A percentile compares a stretch with the other conserved stretches of the same genome.
Evolutionary conservation across 37 sponge, comb jelly and placozoan genomes (phyloP).

Genomic region (Theonella swinhoei): DNA sequence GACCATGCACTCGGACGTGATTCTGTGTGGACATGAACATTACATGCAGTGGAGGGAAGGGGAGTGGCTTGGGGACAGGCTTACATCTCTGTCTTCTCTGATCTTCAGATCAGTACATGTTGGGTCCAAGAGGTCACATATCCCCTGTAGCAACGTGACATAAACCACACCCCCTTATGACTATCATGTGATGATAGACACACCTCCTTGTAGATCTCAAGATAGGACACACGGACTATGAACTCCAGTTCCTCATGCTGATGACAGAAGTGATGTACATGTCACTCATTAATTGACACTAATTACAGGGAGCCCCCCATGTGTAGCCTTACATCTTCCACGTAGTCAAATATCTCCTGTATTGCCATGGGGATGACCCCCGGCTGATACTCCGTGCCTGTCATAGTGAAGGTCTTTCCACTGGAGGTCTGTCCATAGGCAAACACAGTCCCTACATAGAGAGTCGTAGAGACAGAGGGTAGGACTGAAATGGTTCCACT

Average conservation of each 20-base stretch:
- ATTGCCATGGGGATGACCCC: conserved; percentile 94
- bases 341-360: conserved; percentile 81
- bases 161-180: background rate
- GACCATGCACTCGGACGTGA: conserved; percentile 41
- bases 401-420: conserved; percentile 99
- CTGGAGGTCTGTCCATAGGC: conserved; percentile 99
- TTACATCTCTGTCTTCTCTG: conserved; percentile 52
- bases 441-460: conserved; percentile 85
- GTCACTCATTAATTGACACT: background rate
- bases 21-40: conserved; percentile 22
- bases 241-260: conserved; percentile 70
- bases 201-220: conserved; percentile 96
- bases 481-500: no score
- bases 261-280: background rate
- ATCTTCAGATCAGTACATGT: conserved; percentile 61
- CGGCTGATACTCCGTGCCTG: conserved; percentile 54
- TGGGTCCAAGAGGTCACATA: conserved; percentile 86
- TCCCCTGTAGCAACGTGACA: conserved; percentile 27
- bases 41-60: background rate
- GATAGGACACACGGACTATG: conserved; percentile 76
- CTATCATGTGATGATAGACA: background rate
- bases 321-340: conserved; percentile 50
- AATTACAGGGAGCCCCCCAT: no score
- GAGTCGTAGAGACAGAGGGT: background rate
- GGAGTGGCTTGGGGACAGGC: background rate